These are phyloP conservation scores for Eucera pruinosa DNA, from an alignment of 2,888 invertebrate genomes.

Conservation along the genomic window DNA sequence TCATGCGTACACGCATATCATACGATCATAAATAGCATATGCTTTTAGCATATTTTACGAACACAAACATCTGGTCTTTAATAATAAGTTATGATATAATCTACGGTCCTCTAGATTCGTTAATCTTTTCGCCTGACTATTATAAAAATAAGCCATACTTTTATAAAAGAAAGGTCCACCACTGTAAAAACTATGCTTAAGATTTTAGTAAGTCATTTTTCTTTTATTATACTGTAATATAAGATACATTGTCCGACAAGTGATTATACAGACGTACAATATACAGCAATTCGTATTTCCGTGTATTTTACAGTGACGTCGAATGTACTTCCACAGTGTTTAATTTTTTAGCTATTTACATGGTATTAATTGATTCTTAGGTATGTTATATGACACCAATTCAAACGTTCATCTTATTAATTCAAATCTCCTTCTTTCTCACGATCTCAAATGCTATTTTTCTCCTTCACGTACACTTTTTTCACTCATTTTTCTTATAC, in stretches of 20 bases:
- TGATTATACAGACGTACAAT: slow-evolving; percentile 83
- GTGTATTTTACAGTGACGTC: slow-evolving; percentile 77
- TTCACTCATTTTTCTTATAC: neutral
- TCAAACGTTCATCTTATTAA: slow-evolving; percentile 13
- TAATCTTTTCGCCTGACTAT: no score
- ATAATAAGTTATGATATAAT: no score
- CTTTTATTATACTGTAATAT: slow-evolving; percentile 80
- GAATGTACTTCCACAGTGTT: slow-evolving; percentile 62
- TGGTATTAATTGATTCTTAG: slow-evolving; percentile 54
- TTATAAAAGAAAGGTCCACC: no score
- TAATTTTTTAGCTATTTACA: slow-evolving; percentile 64
- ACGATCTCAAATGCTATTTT: neutral
- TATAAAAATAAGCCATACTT: no score
- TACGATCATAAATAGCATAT: no score
- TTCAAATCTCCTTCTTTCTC: neutral
- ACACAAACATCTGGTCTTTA: no score
- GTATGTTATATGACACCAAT: slow-evolving; percentile 54
- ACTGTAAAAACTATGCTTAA: no score
- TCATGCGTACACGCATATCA: no score
- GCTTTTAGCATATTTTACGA: no score
- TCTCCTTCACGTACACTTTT: neutral
- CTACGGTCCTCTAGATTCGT: no score
- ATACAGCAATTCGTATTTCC: slow-evolving; percentile 69
- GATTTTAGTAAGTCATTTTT: slow-evolving; percentile 37
- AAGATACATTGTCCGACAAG: slow-evolving; percentile 83